phyloP scores from a whole-genome alignment of 2,113 vertebrate species.

The Triplophysa siluroides region DNA sequence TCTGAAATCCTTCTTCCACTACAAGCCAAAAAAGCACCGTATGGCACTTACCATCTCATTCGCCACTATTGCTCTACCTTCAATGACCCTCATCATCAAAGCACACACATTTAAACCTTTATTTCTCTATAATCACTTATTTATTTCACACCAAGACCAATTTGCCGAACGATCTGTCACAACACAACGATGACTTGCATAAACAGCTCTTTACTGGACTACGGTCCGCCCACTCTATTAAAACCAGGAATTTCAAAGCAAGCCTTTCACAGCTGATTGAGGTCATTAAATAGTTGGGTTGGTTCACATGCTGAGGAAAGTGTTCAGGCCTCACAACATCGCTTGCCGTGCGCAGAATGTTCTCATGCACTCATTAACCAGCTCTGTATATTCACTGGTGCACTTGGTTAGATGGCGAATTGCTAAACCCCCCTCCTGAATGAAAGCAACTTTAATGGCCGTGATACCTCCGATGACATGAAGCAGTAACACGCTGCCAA shows the following conservation, averaged over 20 bases:
- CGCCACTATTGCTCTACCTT: too few relatives aligned
- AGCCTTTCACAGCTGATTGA: constrained; percentile 27
- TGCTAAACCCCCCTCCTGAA: neutral
- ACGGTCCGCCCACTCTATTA: constrained; percentile 8
- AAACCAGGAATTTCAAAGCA: constrained; percentile 25
- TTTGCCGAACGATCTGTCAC: constrained; percentile 26
- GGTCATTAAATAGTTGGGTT: constrained; percentile 32
- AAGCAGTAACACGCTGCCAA: neutral
- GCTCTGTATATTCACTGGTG: neutral
- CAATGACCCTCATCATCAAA: constrained; percentile 3
- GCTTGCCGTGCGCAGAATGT: neutral
- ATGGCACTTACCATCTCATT: too few relatives aligned
- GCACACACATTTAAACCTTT: neutral
- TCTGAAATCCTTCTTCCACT: neutral
- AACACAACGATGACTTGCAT: neutral
- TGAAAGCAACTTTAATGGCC: neutral
- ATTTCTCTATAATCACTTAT: constrained; percentile 13
- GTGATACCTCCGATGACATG: constrained; percentile 3
- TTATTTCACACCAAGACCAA: neutral
- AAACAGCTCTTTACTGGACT: neutral
- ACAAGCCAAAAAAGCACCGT: too few relatives aligned
- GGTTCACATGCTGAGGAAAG: neutral
- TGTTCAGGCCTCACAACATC: neutral
- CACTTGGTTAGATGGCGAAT: neutral
- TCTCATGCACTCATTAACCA: neutral